A percentile compares a stretch with the other conserved stretches of the same genome.
Conservation (phyloP, 2,888 invertebrate genomes). For the Rhodophaea formosa region DNA sequence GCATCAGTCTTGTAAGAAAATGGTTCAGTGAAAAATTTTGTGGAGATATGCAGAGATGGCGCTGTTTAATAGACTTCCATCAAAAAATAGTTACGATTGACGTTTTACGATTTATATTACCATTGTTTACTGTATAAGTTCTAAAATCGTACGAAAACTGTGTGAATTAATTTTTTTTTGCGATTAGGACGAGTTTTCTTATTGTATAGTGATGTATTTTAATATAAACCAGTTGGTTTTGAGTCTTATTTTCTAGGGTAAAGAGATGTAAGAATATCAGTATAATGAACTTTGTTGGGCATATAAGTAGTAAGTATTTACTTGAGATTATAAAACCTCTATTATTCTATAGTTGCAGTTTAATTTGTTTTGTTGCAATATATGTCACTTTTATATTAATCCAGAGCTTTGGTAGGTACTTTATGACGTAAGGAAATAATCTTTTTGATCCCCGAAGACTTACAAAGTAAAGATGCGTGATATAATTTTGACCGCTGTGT, state of each 20-base stretch:
- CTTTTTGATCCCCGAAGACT: too few relatives aligned
- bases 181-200: constrained; percentile 19
- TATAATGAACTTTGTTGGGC: not conserved
- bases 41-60: constrained; percentile 75
- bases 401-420: constrained; percentile 14
- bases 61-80: constrained; percentile 59
- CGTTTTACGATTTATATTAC: constrained; percentile 31
- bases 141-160: constrained; percentile 30
- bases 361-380: constrained; percentile 8
- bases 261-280: not conserved
- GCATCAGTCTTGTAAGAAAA: constrained; percentile 75
- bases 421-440: not conserved
- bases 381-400: constrained; percentile 1
- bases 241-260: constrained; percentile 1
- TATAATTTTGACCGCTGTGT: too few relatives aligned
- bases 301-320: constrained; percentile 1
- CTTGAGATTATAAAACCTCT: constrained; percentile 17
- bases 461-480: too few relatives aligned
- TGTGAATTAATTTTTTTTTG: constrained; percentile 25
- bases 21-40: constrained; percentile 77
- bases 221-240: not conserved
- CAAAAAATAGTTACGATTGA: constrained; percentile 56
- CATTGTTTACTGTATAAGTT: constrained; percentile 30
- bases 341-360: constrained; percentile 10
- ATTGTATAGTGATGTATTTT: constrained; percentile 26